Conservation (phyloP, 2,888 invertebrate genomes). For the Drepanosiphum platanoidis region DNA sequence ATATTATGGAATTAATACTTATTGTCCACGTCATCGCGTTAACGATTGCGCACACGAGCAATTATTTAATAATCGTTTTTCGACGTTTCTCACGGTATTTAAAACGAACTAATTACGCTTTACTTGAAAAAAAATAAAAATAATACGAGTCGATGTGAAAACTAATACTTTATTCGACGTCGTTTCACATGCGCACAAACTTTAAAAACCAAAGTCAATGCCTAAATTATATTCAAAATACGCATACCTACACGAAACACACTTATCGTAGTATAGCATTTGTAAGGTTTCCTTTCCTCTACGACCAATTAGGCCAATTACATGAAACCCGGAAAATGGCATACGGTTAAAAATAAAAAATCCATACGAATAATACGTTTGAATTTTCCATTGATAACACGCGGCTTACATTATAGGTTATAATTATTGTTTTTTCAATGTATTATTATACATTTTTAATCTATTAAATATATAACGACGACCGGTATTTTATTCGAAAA, state of each 20-base stretch:
- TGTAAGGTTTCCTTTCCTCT: slow-evolving; percentile 2
- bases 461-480: neutral
- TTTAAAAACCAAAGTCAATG: neutral
- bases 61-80: neutral
- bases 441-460: neutral
- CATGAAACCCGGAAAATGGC: slow-evolving; percentile 20
- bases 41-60: neutral
- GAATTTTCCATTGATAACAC: neutral
- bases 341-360: neutral
- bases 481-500: neutral
- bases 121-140: neutral
- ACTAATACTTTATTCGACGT: neutral
- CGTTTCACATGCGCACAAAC: neutral
- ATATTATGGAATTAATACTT: neutral
- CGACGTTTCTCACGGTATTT: neutral
- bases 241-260: neutral
- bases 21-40: neutral
- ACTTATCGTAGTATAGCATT: neutral
- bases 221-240: neutral
- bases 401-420: neutral
- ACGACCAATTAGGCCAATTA: slow-evolving; percentile 27
- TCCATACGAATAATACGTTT: neutral
- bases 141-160: neutral
- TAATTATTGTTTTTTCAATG: neutral
- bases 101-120: neutral